Evolutionary conservation across 2,797 vertebrate genomes (phyloP).

Genomic region (Melanotaenia boesemani): DNA sequence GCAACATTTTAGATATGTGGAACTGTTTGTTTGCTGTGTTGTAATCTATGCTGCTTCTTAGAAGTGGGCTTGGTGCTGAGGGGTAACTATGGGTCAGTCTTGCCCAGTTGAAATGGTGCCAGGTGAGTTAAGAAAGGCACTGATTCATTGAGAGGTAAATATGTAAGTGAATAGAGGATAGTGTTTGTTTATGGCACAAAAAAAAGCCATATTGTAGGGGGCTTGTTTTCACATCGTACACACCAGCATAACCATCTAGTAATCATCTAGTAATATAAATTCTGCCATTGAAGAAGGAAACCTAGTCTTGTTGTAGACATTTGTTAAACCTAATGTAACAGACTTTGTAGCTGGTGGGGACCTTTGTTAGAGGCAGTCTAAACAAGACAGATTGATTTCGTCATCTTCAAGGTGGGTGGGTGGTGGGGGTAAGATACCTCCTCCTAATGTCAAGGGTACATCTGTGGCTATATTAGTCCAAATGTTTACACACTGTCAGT

Average conservation of each 20-base stretch:
- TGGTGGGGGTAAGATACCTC: slow-evolving; percentile 15
- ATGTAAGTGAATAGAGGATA: not conserved
- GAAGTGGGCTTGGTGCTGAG: slow-evolving; percentile 51
- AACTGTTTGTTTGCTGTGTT: slow-evolving; percentile 50
- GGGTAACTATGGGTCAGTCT: slow-evolving; percentile 44
- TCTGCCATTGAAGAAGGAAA: slow-evolving; percentile 37
- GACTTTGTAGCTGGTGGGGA: slow-evolving; percentile 24
- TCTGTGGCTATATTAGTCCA: slow-evolving; percentile 84
- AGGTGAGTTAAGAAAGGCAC: slow-evolving; percentile 58
- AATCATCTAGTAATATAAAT: slow-evolving; percentile 50
- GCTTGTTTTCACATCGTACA: slow-evolving; percentile 40
- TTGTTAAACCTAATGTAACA: slow-evolving; percentile 62
- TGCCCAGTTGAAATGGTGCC: slow-evolving; percentile 48
- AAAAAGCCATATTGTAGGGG: slow-evolving; percentile 7
- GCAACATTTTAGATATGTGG: slow-evolving; percentile 29
- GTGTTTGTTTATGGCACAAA: not conserved
- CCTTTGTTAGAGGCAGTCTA: slow-evolving; percentile 51
- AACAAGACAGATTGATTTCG: slow-evolving; percentile 60
- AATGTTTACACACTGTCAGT: slow-evolving; percentile 82
- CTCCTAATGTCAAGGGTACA: slow-evolving; percentile 84
- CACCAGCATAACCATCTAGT: slow-evolving; percentile 14
- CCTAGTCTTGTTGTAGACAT: slow-evolving; percentile 29
- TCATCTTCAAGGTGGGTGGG: slow-evolving; percentile 46
- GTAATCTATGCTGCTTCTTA: slow-evolving; percentile 61
- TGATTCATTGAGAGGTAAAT: slow-evolving; percentile 43